These are phyloP conservation scores for Mareca strepera DNA, from an alignment of 2,797 vertebrate genomes.

Conservation along the genomic window DNA sequence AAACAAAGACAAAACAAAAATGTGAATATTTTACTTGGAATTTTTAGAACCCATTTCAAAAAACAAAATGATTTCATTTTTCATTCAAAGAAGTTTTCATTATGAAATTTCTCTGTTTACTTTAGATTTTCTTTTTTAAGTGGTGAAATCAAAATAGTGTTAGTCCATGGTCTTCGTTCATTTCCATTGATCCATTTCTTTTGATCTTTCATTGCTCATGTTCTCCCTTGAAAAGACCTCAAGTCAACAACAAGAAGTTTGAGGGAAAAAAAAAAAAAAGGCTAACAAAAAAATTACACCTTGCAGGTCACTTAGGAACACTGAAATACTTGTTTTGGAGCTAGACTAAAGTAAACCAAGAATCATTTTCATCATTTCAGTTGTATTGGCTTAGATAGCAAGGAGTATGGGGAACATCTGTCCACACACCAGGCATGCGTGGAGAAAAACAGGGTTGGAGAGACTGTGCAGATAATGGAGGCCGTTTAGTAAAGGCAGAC, in stretches of 20 bases:
- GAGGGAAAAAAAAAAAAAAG: not conserved
- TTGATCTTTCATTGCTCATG: not conserved
- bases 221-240: not conserved
- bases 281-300: not conserved
- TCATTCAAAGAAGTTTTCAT: not conserved
- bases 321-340: not conserved
- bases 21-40: not conserved
- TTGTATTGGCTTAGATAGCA: not conserved
- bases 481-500: not conserved
- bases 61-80: not conserved
- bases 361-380: not conserved
- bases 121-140: not conserved
- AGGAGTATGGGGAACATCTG: not conserved
- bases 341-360: not conserved
- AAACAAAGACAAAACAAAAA: not conserved
- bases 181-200: not conserved
- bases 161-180: not conserved
- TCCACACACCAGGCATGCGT: not conserved
- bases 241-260: not conserved
- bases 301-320: not conserved
- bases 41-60: rapidly evolving
- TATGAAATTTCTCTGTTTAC: not conserved
- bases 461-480: not conserved
- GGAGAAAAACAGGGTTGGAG: not conserved
- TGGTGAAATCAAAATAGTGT: not conserved